A percentile compares a stretch with the other conserved stretches of the same genome.
These are phyloP conservation scores for Chloroceryle aenea DNA, from an alignment of 2,113 vertebrate species.

Conservation along the genomic window DNA sequence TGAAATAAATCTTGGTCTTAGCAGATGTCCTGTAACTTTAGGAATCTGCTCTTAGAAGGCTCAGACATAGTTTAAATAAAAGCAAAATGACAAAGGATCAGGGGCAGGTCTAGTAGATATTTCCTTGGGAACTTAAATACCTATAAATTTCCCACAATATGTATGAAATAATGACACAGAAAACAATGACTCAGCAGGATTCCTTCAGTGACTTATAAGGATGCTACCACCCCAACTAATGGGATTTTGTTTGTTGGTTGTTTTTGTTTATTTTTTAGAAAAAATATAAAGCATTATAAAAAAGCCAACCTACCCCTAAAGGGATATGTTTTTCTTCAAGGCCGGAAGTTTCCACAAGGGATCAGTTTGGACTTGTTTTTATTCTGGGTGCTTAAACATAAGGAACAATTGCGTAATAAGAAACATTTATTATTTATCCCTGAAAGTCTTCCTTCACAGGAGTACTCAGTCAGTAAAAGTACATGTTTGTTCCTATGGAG, in stretches of 20 bases:
- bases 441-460: neutral
- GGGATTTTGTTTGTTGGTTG: too few relatives aligned
- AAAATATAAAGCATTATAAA: neutral
- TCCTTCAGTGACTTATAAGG: neutral
- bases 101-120: neutral
- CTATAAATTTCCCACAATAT: neutral
- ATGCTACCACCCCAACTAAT: neutral
- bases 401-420: neutral
- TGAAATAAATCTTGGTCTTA: neutral
- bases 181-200: neutral
- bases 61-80: neutral
- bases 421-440: neutral
- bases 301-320: neutral
- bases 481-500: neutral
- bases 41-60: neutral
- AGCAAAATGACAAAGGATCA: neutral
- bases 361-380: neutral
- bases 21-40: neutral
- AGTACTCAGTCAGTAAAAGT: neutral
- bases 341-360: neutral
- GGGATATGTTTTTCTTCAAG: neutral
- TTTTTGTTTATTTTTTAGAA: neutral
- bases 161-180: neutral
- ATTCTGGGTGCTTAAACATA: neutral
- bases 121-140: neutral